phyloP scores from a whole-genome alignment of 2,113 vertebrate species.

The Hucho hucho region DNA sequence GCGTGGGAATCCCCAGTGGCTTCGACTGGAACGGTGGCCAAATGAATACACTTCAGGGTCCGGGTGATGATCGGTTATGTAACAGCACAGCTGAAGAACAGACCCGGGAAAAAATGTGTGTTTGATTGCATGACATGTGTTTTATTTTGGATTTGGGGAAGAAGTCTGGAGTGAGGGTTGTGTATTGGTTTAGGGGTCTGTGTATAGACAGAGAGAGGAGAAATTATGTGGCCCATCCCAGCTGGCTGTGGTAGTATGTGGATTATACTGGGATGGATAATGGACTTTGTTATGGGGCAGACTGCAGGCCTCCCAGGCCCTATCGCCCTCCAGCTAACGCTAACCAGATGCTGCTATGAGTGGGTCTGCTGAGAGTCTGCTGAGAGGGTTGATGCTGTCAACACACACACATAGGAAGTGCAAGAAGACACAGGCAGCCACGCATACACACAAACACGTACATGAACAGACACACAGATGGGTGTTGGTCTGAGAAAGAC shows the following conservation, averaged over 20 bases:
- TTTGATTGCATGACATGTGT: neutral
- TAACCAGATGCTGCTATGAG: constrained; percentile 48
- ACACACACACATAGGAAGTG: neutral
- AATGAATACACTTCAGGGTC: neutral
- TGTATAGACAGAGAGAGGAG: neutral
- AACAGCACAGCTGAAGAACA: neutral
- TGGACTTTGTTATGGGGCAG: neutral
- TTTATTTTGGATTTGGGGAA: neutral
- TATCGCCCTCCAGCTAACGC: constrained; percentile 24
- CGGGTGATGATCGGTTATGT: neutral
- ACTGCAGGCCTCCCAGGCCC: neutral
- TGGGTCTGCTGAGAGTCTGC: neutral
- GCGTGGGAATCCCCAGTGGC: neutral
- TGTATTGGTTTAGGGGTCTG: neutral
- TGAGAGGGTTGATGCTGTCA: neutral
- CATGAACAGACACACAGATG: neutral
- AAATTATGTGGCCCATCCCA: neutral
- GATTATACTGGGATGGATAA: neutral
- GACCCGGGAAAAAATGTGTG: neutral
- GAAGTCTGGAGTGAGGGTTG: neutral
- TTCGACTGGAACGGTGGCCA: neutral
- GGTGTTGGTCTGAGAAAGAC: neutral
- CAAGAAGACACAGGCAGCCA: constrained; percentile 10
- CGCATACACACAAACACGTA: neutral
- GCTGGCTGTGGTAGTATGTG: neutral